Evolutionary conservation across 2,888 invertebrate genomes (phyloP).

Genomic region (Danaus chrysippus): DNA sequence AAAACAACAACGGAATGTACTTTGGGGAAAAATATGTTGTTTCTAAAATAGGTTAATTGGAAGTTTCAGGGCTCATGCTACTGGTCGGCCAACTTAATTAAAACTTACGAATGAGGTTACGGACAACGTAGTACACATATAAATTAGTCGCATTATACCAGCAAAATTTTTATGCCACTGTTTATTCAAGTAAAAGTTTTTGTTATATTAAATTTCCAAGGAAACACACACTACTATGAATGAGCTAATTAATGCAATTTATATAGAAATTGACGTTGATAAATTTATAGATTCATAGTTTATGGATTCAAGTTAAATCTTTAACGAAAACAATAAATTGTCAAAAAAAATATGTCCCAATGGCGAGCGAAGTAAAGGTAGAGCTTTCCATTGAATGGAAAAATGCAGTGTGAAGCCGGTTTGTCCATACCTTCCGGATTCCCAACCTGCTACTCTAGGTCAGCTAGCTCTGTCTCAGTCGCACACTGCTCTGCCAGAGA

Average conservation of each 20-base stretch:
- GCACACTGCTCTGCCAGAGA: constrained; percentile 50
- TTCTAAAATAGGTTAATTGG: constrained; percentile 3
- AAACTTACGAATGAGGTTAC: constrained; percentile 2
- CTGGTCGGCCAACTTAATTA: constrained; percentile 1
- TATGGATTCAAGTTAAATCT: constrained; percentile 13
- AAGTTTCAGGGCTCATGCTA: constrained; percentile 2
- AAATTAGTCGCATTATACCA: background rate
- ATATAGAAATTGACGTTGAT: too few species aligned
- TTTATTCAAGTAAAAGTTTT: background rate
- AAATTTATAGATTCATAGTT: background rate
- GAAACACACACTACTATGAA: too few species aligned
- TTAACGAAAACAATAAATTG: constrained; percentile 38
- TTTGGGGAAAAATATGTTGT: background rate
- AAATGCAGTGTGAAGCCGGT: constrained; percentile 75
- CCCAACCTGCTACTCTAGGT: constrained; percentile 78
- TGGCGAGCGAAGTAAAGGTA: constrained; percentile 55
- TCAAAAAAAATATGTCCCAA: constrained; percentile 44
- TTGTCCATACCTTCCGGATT: constrained; percentile 75
- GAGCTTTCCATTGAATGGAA: constrained; percentile 77
- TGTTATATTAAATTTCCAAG: too few species aligned
- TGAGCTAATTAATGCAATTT: too few species aligned
- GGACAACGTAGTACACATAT: background rate
- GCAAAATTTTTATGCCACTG: background rate
- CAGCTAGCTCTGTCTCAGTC: constrained; percentile 60
- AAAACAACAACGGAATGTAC: background rate